These are phyloP conservation scores for Oreortyx pictus DNA, from an alignment of 2,797 vertebrate genomes.

Conservation along the genomic window DNA sequence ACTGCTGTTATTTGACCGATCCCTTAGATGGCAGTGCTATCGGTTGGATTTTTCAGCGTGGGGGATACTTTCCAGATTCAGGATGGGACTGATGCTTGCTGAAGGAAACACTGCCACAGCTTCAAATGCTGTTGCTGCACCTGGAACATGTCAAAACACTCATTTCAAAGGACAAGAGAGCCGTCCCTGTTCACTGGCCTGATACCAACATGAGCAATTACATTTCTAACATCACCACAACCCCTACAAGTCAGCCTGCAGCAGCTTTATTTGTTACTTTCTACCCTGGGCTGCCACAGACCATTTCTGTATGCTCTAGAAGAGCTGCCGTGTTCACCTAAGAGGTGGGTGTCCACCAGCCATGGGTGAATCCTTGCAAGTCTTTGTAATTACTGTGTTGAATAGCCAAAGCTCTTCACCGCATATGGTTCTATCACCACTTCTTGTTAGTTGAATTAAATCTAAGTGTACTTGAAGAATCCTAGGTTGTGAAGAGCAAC, in stretches of 20 bases:
- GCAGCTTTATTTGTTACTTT: not conserved
- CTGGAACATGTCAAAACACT: not conserved
- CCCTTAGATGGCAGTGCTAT: too few relatives aligned
- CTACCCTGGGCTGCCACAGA: not conserved
- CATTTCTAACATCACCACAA: constrained; percentile 23
- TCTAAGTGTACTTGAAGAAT: not conserved
- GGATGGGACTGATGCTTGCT: not conserved
- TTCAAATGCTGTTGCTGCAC: not conserved
- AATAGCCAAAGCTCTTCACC: not conserved
- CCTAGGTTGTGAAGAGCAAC: not conserved
- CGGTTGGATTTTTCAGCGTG: too few relatives aligned
- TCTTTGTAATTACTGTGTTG: not conserved
- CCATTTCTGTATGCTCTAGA: fast-evolving
- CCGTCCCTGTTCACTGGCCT: constrained; percentile 56
- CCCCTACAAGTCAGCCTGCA: constrained; percentile 13
- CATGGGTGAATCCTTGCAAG: not conserved
- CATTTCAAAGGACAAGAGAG: constrained; percentile 23
- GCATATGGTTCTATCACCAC: not conserved
- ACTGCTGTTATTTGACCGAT: not conserved
- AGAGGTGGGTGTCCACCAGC: not conserved
- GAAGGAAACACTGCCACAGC: not conserved
- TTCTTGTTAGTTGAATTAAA: constrained; percentile 14
- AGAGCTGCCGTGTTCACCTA: not conserved
- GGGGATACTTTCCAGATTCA: fast-evolving
- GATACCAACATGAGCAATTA: constrained; percentile 63